Base-by-base conservation (phyloP, 2,113 vertebrate species). In the Galeopterus variegatus region DNA sequence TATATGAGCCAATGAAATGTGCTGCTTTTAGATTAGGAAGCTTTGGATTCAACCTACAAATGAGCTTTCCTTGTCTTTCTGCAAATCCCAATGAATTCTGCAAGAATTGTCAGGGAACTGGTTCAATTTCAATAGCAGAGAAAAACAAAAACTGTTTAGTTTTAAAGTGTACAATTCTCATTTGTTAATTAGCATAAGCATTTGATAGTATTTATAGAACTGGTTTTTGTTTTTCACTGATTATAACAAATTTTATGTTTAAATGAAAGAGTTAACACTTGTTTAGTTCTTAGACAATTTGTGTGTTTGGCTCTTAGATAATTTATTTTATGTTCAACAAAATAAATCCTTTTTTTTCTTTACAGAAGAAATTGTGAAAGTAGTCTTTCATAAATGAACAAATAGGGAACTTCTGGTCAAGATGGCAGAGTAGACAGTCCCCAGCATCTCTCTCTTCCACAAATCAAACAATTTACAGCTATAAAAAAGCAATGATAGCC, bases 1-100 rank as follows among this genome's bases (percentile, higher is more conserved):
- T 93, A 54, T 64, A n/a, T 88, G 58, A 93, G 17, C 67, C 23
- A 36, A 69, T 90, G 54, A 93, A 83, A 93, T n/a, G 36, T 90
- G 36, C 28, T 60, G 41, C 36, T 72, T 95, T 90, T 93, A 93
- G 33, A 79, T 80, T 90, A 88, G 60, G 18, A 56, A 73, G 70
- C 17, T 92, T 92, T 88, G n/a, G 45, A 70, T 92, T 84, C 36
- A 92, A 48, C 67, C 31, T 17, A 54, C 76, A 92, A 48, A 17
- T 60, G 52, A 11, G 5, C 50, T 26, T 95, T 93, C 9, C 41
- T 95, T 89, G 8, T 75, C 58, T 95, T 84, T 85, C 64, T 58
- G 31, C 24, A 52, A 64, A 75, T 70, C 26, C 56, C 23, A 83
- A 19, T 77, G 21, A 95, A 88, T 84, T 88, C 75, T 64, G 23